Percentiles rank a stretch among this genome's conserved stretches.
Conservation (phyloP, 2,113 vertebrate genomes). For the Sciurus niger region DNA sequence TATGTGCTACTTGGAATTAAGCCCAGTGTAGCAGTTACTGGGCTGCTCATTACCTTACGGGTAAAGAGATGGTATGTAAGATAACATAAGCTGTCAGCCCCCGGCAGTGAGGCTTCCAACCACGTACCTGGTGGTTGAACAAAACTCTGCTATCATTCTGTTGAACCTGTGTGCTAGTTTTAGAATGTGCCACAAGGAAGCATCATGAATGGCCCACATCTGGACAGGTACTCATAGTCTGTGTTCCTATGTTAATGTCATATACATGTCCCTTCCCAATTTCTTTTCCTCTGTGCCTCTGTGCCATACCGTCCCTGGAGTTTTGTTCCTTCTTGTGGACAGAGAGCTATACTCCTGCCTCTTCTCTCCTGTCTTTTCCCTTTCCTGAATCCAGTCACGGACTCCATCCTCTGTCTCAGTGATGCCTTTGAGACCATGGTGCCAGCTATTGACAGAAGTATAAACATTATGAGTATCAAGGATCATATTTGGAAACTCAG, state of each 20-base stretch:
- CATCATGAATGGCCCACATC: not conserved
- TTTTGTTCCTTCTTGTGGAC: not conserved
- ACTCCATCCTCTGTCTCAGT: not conserved
- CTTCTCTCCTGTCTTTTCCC: not conserved
- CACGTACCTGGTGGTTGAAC: not conserved
- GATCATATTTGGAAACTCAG: not conserved
- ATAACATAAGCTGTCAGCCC: not conserved
- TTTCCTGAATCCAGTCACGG: not conserved
- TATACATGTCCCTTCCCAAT: not conserved
- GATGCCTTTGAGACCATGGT: not conserved
- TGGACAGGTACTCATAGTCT: not conserved
- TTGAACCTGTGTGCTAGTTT: not conserved
- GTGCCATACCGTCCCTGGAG: not conserved
- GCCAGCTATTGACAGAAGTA: not conserved
- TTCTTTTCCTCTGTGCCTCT: not conserved
- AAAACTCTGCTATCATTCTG: not conserved
- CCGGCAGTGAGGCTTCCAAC: not conserved
- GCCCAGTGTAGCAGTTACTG: not conserved
- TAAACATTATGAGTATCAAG: not conserved
- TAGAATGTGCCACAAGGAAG: not conserved
- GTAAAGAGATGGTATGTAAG: not conserved
- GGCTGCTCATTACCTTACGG: not conserved
- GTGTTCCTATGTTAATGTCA: rapidly evolving
- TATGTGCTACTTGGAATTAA: not conserved
- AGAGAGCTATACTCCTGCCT: rapidly evolving